Evolutionary conservation across 2,888 invertebrate species (phyloP).

Genomic region (Oxystoma pomonae): DNA sequence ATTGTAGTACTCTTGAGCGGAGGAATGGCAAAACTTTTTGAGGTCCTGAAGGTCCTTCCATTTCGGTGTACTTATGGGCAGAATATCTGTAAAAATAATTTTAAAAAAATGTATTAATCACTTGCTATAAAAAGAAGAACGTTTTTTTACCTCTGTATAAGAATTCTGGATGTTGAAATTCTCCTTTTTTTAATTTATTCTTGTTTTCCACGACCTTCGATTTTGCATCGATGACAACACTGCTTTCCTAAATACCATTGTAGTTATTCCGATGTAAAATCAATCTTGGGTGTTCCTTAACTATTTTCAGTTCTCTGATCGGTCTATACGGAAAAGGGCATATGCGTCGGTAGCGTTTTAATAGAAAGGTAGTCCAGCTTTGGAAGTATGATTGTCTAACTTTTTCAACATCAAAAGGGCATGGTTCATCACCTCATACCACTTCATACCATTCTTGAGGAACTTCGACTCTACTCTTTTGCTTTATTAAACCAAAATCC

Average conservation of each 20-base stretch:
- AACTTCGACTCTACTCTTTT: too few relatives aligned
- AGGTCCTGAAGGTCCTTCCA: background rate
- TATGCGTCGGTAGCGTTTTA: slow-evolving; percentile 5
- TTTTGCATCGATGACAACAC: background rate
- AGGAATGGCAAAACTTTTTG: background rate
- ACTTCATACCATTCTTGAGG: slow-evolving; percentile 27
- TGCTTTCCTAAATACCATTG: slow-evolving; percentile 2
- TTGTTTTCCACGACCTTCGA: too few relatives aligned
- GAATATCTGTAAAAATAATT: background rate
- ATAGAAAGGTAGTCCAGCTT: slow-evolving; percentile 8
- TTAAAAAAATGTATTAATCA: background rate
- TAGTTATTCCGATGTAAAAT: slow-evolving; percentile 1
- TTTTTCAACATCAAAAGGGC: slow-evolving; percentile 26
- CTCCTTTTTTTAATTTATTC: background rate
- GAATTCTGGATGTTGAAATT: background rate
- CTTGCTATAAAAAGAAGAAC: background rate
- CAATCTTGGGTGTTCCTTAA: slow-evolving; percentile 8
- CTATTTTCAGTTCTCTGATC: slow-evolving; percentile 5
- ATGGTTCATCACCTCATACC: slow-evolving; percentile 21
- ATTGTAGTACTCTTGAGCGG: background rate
- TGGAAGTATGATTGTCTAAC: slow-evolving; percentile 6
- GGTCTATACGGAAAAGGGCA: slow-evolving; percentile 5
- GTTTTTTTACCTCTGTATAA: background rate
- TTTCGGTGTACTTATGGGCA: background rate
- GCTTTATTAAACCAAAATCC: too few relatives aligned